Percentiles rank a stretch among this genome's conserved stretches.
Conservation (phyloP, 2,888 invertebrate species). For the Morpho helenor region DNA sequence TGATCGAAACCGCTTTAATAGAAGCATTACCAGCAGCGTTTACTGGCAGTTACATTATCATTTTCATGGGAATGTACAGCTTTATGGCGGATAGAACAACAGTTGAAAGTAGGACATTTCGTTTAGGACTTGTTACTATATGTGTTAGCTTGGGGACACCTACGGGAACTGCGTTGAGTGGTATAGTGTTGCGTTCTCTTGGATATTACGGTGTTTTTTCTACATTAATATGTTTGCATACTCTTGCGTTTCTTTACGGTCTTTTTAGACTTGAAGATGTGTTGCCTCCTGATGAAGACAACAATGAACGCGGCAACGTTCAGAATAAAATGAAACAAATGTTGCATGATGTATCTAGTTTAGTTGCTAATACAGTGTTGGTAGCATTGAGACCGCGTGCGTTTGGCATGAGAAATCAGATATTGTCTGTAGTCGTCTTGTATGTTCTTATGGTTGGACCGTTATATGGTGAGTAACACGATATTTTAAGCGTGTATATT, state of each 20-base stretch:
- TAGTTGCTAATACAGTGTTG: slow-evolving; percentile 62
- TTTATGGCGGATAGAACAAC: slow-evolving; percentile 81
- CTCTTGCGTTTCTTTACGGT: slow-evolving; percentile 57
- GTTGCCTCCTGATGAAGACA: slow-evolving; percentile 31
- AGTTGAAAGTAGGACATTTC: slow-evolving; percentile 80
- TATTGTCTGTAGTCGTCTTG: slow-evolving; percentile 56
- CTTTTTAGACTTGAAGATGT: slow-evolving; percentile 61
- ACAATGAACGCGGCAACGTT: slow-evolving; percentile 28
- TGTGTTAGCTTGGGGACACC: slow-evolving; percentile 74
- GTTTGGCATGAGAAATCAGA: slow-evolving; percentile 52
- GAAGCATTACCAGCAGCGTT: slow-evolving; percentile 80
- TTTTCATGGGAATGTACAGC: slow-evolving; percentile 81
- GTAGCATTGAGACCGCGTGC: slow-evolving; percentile 57
- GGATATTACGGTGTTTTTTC: slow-evolving; percentile 73
- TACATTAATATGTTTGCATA: slow-evolving; percentile 51
- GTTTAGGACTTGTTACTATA: slow-evolving; percentile 80
- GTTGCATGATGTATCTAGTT: slow-evolving; percentile 48
- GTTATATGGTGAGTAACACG: slow-evolving; percentile 59
- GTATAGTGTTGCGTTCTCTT: slow-evolving; percentile 59
- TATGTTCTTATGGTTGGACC: slow-evolving; percentile 73
- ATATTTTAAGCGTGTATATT: background rate
- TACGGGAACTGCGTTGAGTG: slow-evolving; percentile 74
- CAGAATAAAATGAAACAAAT: slow-evolving; percentile 37
- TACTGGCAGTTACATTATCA: slow-evolving; percentile 79
- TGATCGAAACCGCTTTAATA: slow-evolving; percentile 71